Evolutionary conservation across 2,888 invertebrate genomes (phyloP), one percentile per base, ranked within the genome.

Genomic region (Chirona hameri): DNA sequence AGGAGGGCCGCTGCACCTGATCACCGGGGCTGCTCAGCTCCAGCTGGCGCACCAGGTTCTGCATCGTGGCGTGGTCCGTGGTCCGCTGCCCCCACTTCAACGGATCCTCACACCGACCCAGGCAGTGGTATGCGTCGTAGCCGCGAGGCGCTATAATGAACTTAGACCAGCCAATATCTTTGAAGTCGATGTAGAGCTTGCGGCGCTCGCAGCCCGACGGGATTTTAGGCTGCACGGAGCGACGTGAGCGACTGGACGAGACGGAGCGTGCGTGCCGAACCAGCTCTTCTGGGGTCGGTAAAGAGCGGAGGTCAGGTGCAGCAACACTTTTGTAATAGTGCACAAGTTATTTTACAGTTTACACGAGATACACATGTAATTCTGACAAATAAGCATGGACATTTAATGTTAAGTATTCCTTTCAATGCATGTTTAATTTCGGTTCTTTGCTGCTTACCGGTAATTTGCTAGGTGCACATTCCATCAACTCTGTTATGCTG

Each of bases 81-180:
- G 97, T 94, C 90, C 99, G 99, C 82, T 98, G 90, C 89, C 97
- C 96, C 86, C 97, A 96, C 82, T 96, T 92, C 87, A 98, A 90
- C 52, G 98, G 98, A 88, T 95, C 98, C n/a, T 27, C 94, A 89
- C 99, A 99, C 88, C 95, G 95, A 46, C 99, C 99, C 87, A 94
- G 93, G 89, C 99, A 99, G 89, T 95, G 97, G 89, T 92, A 98
- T 15, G 99, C 99, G 88, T 98, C 95, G 90, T 98, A 98, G 84
- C 97, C 97, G 55, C 93, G 93, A 48, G 98, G 98, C 81, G 98
- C 98, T 81, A 98, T 96, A 87, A 98, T 98, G 99, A 99, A 99
- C 89, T 98, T 97, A 88, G 94, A 94, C 99, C 99, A 99, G 82
- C 98, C 98, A 57, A 99, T 97, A 87, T 97, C 96, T 80, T 91